Percentiles rank a stretch among this genome's conserved stretches.
Evolutionary conservation across 1,140 invertebrate species (phyloP).

Genomic region (Cydia pomonella): DNA sequence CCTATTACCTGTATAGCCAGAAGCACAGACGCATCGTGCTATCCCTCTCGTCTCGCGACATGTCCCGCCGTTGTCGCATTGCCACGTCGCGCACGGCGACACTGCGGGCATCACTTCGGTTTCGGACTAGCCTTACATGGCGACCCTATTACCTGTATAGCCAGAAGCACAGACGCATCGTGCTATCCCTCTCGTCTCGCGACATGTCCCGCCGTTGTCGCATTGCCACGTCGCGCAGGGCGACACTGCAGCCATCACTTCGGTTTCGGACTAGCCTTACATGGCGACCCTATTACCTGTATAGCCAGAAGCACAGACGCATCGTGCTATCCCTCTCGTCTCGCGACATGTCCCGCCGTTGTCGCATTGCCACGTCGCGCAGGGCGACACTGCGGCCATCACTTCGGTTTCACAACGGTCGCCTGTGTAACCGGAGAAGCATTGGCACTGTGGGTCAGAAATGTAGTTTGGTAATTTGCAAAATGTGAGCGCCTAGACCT

Average conservation of each 20-base stretch:
- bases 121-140: not conserved
- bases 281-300: constrained; percentile 46
- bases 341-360: constrained; percentile 82
- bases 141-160: constrained; percentile 63
- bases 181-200: constrained; percentile 68
- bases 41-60: constrained; percentile 78
- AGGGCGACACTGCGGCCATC: constrained; percentile 64
- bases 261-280: not conserved
- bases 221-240: constrained; percentile 68
- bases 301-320: constrained; percentile 78
- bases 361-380: constrained; percentile 62
- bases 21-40: constrained; percentile 83
- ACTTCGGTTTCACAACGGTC: constrained; percentile 77
- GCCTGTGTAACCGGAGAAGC: constrained; percentile 84
- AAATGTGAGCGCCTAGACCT: too few species aligned
- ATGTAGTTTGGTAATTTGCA: too few species aligned
- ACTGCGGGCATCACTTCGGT: constrained; percentile 58
- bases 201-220: constrained; percentile 81
- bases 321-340: constrained; percentile 72
- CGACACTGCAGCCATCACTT: constrained; percentile 60
- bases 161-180: constrained; percentile 83
- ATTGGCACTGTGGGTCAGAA: constrained; percentile 83
- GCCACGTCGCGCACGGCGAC: constrained; percentile 63
- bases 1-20: constrained; percentile 71
- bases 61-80: constrained; percentile 77